phyloP scores from a whole-genome alignment of 2,888 invertebrate species.

The Lepidochitona cinerea region DNA sequence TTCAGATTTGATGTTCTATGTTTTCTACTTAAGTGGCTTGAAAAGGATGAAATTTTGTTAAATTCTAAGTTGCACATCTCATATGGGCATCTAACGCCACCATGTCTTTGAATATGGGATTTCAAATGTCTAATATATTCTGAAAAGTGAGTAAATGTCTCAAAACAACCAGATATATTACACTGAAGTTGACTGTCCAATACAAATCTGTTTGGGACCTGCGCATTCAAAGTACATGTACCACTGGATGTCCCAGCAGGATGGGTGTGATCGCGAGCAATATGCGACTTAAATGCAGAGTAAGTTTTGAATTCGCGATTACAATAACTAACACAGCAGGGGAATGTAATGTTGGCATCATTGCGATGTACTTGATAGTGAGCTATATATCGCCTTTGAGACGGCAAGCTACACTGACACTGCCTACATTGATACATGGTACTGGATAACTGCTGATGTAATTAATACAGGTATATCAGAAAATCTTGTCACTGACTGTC shows the following conservation, averaged over 20 bases:
- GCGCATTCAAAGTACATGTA: no score
- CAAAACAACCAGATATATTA: not conserved
- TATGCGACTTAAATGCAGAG: not conserved
- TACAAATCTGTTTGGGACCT: not conserved
- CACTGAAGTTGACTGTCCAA: not conserved
- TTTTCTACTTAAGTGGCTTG: not conserved
- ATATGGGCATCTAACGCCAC: not conserved
- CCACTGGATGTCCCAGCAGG: no score
- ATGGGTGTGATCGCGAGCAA: not conserved
- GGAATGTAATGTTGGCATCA: not conserved
- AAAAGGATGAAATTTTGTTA: not conserved
- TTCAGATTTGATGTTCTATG: not conserved
- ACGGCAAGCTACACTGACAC: not conserved
- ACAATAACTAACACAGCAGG: not conserved
- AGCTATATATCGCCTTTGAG: not conserved
- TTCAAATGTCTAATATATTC: not conserved
- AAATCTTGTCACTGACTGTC: no score
- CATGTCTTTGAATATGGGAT: not conserved
- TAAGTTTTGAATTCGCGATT: not conserved
- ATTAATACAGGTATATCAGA: no score
- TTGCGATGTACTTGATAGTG: constrained; percentile 1
- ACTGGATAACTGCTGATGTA: no score
- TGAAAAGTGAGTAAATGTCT: not conserved
- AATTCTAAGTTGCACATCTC: not conserved
- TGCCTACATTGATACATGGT: not conserved